phyloP scores from a whole-genome alignment of 2,888 invertebrate species.

The Xiphydria camelus region DNA sequence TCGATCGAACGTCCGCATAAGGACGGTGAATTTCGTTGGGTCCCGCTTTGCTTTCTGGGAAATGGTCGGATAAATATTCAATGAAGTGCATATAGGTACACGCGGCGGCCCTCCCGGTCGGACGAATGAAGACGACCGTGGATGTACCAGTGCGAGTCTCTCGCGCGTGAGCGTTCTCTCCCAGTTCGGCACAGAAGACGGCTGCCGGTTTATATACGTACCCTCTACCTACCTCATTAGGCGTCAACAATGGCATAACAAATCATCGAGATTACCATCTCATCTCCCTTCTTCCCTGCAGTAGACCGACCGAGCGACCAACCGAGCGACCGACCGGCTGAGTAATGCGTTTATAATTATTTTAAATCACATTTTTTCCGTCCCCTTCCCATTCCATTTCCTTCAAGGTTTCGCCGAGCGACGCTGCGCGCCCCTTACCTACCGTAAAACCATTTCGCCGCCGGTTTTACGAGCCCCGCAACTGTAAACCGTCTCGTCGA shows the following conservation, averaged over 20 bases:
- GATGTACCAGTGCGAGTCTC: not conserved
- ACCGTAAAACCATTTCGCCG: no score
- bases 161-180: not conserved
- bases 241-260: constrained; percentile 47
- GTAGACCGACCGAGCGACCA: no score
- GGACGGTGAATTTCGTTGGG: not conserved
- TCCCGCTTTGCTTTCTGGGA: constrained; percentile 9
- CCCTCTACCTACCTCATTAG: constrained; percentile 41
- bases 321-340: no score
- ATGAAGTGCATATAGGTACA: constrained; percentile 5
- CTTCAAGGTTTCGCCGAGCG: constrained; percentile 56
- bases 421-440: no score
- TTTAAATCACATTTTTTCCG: constrained; percentile 39
- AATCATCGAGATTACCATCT: constrained; percentile 47
- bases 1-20: not conserved
- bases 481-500: no score
- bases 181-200: constrained; percentile 5
- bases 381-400: constrained; percentile 52
- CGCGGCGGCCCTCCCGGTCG: not conserved
- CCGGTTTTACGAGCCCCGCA: no score
- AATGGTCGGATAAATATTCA: constrained; percentile 18
- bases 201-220: constrained; percentile 4
- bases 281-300: constrained; percentile 28
- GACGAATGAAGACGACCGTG: no score
- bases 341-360: constrained; percentile 47